A percentile compares a stretch with the other conserved stretches of the same genome.
Evolutionary conservation across 2,113 vertebrate genomes (phyloP).

Genomic region (Tenrec ecaudatus): DNA sequence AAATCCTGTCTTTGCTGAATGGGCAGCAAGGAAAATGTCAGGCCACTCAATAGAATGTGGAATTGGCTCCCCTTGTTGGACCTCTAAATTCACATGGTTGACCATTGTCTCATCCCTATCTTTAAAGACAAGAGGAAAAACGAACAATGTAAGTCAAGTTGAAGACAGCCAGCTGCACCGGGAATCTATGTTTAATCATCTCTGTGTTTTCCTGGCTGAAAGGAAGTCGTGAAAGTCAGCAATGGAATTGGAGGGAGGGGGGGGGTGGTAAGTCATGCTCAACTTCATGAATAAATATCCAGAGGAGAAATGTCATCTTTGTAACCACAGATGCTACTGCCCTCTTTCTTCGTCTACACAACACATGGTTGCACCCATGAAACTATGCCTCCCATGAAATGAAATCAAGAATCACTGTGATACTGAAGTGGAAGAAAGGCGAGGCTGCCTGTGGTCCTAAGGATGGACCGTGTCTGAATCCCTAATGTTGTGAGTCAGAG

Average conservation of each 20-base stretch:
- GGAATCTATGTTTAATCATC: neutral
- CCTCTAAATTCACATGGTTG: conserved; percentile 43
- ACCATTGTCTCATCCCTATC: neutral
- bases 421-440: too few species aligned
- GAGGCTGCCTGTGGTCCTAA: too few species aligned
- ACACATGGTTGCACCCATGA: neutral
- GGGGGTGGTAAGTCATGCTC: neutral
- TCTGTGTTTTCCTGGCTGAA: neutral
- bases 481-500: too few species aligned
- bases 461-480: too few species aligned
- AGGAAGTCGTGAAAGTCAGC: neutral
- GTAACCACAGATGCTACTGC: neutral
- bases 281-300: neutral
- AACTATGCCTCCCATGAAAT: neutral
- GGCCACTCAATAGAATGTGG: conserved; percentile 14
- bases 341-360: neutral
- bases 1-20: conserved; percentile 29
- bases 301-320: neutral
- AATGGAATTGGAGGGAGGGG: neutral
- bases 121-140: neutral
- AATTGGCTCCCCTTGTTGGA: conserved; percentile 73
- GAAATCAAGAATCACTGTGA: too few species aligned
- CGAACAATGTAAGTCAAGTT: neutral
- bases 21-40: neutral
- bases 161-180: neutral